Base-by-base conservation (phyloP, 2,113 vertebrate species). In the Entelurus aequoreus region DNA sequence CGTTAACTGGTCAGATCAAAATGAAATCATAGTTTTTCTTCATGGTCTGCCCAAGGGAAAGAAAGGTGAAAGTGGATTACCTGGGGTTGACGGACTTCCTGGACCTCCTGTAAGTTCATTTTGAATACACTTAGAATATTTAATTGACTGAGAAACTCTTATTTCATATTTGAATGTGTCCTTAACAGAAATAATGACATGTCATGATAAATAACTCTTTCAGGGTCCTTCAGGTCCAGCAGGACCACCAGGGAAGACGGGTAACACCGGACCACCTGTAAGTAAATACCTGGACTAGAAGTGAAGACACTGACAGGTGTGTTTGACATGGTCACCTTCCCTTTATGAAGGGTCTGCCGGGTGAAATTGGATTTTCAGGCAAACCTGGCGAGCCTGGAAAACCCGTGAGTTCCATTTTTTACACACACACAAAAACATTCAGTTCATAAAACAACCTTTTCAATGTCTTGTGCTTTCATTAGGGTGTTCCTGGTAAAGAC, bases 401-500 rank as follows among this genome's bases (percentile, higher is more conserved):
- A 57, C 13, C 77, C 53, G 97, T 98, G 87, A 95, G 94, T 92
- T 21, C 3, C 62, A 14, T 8, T 52, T 44, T 8, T 53, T 4
- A 12, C 36, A n/a, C 54, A 48, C 2, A 4, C 65, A 59, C 62
- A 40, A 40, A 21, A 54, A 15, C 11, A 51, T 13, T 0, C n/a
- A 42, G 13, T 19, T 42, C 19, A 42, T 46, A 44, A 21, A 44
- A 40, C 5, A 0, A 56, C 13, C 16, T 46, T 49, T 2, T 38
- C 9, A 56, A 13, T 55, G 2, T 6, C 2, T 5, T 12, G 5
- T 13, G 48, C 66, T 46, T 66, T 42, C 77, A 19, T 6, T 75
- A 99, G 97, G 97, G 95, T 2, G 69, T 88, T 12, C 91, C 96
- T 57, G 97, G 97, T 48, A 94, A 93, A 83, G 92, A 94, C 9